Conservation (phyloP, 2,888 invertebrate species). For the Drosophila nr. medialis region DNA sequence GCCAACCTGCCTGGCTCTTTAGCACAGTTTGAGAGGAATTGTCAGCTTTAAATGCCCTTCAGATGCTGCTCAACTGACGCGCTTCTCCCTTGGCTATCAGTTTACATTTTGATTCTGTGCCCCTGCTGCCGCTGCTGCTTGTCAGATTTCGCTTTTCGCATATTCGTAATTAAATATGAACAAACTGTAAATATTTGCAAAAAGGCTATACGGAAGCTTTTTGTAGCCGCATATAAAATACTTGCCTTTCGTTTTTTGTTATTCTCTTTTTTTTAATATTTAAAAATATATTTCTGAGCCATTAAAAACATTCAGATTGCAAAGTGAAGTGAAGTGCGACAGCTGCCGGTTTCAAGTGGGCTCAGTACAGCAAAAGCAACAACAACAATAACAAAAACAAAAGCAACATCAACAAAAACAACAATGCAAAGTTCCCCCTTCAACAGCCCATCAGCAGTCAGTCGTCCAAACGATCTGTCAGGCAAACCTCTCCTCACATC, state of each 20-base stretch:
- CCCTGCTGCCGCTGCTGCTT: conserved; percentile 12
- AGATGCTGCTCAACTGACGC: conserved; percentile 31
- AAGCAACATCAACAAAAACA: conserved; percentile 44
- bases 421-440: conserved; percentile 45
- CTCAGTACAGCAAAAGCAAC: conserved; percentile 41
- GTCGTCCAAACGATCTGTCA: conserved; percentile 72
- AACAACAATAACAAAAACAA: conserved; percentile 38
- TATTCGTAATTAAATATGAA: conserved; percentile 63
- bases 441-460: conserved; percentile 60
- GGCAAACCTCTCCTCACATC: conserved; percentile 46
- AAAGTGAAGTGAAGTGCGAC: conserved; percentile 76
- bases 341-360: conserved; percentile 70
- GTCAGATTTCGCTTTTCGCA: conserved; percentile 40
- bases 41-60: conserved; percentile 53
- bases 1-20: conserved; percentile 48
- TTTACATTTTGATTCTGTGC: conserved; percentile 61
- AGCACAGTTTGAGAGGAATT: conserved; percentile 67
- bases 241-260: conserved; percentile 25
- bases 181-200: conserved; percentile 78
- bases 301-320: conserved; percentile 65
- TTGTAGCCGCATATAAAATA: conserved; percentile 52
- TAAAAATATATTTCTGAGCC: conserved; percentile 53
- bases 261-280: conserved; percentile 17
- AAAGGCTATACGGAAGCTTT: conserved; percentile 78
- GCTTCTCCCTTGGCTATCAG: conserved; percentile 62